phyloP scores from a whole-genome alignment of 2,113 vertebrate genomes.

The Halichoerus grypus region DNA sequence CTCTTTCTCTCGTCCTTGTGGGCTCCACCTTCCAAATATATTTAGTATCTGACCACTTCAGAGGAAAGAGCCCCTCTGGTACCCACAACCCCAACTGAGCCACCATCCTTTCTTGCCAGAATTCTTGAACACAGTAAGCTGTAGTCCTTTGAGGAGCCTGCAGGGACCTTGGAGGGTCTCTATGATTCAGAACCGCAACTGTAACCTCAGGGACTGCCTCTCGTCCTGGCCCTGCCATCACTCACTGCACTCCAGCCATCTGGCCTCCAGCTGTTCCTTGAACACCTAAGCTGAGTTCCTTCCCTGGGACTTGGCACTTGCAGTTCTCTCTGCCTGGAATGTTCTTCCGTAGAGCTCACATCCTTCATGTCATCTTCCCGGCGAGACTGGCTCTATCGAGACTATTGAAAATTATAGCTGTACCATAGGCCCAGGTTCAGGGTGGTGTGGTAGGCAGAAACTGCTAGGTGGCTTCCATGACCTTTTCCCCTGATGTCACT shows the following conservation, averaged over 20 bases:
- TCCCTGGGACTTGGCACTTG: not conserved
- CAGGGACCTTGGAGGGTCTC: not conserved
- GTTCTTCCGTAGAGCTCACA: not conserved
- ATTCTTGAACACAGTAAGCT: not conserved
- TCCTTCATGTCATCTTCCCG: not conserved
- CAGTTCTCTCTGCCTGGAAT: not conserved
- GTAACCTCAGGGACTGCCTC: not conserved
- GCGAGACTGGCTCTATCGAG: not conserved
- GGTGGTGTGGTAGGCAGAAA: not conserved
- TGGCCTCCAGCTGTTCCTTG: not conserved
- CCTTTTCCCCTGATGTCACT: not conserved
- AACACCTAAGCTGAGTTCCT: not conserved
- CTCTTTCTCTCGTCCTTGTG: not conserved
- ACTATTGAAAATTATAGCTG: not conserved
- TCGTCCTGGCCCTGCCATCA: not conserved
- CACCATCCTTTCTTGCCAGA: not conserved
- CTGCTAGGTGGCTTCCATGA: not conserved
- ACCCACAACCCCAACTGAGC: not conserved
- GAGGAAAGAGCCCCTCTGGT: not conserved
- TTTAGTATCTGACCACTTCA: not conserved
- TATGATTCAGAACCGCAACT: not conserved
- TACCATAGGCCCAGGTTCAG: not conserved
- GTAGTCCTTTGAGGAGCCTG: not conserved
- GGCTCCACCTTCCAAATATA: not conserved
- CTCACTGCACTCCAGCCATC: accelerated